Percentiles rank a stretch among this genome's conserved stretches.
Evolutionary conservation across 2,797 vertebrate species (phyloP).

Genomic region (Menidia menidia): DNA sequence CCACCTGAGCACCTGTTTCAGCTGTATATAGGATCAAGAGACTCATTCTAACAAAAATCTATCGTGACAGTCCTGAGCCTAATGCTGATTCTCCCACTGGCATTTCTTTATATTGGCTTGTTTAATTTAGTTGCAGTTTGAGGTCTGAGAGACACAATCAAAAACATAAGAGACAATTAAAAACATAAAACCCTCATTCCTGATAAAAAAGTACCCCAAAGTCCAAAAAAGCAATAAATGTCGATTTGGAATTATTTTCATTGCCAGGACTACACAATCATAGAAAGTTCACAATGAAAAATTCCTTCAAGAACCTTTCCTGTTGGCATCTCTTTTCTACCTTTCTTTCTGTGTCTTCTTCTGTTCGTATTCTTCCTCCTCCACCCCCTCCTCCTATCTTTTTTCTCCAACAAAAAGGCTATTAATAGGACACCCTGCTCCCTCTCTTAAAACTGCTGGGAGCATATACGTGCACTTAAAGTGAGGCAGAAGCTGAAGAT

Average conservation of each 20-base stretch:
- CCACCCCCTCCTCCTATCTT: constrained; percentile 40
- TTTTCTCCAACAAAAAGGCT: constrained; percentile 73
- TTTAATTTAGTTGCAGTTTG: constrained; percentile 2
- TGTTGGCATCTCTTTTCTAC: constrained; percentile 49
- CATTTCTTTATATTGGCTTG: background rate
- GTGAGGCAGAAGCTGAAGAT: constrained; percentile 66
- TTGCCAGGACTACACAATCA: constrained; percentile 11
- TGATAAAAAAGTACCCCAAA: background rate
- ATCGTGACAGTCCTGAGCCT: background rate
- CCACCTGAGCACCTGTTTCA: background rate
- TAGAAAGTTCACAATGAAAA: constrained; percentile 31
- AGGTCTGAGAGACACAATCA: background rate
- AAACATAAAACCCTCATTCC: background rate
- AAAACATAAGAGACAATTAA: too few relatives aligned
- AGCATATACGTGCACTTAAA: constrained; percentile 75
- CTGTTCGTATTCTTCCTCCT: constrained; percentile 48
- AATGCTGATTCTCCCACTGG: background rate
- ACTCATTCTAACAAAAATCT: constrained; percentile 3
- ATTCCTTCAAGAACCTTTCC: constrained; percentile 29
- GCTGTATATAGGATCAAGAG: constrained; percentile 21
- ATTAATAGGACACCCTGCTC: constrained; percentile 76
- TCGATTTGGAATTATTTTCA: background rate
- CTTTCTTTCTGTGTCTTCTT: constrained; percentile 51
- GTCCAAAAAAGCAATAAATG: background rate
- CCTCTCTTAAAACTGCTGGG: constrained; percentile 69